phyloP scores from a whole-genome alignment of 2,888 invertebrate genomes.

The Eristalis pertinax region DNA sequence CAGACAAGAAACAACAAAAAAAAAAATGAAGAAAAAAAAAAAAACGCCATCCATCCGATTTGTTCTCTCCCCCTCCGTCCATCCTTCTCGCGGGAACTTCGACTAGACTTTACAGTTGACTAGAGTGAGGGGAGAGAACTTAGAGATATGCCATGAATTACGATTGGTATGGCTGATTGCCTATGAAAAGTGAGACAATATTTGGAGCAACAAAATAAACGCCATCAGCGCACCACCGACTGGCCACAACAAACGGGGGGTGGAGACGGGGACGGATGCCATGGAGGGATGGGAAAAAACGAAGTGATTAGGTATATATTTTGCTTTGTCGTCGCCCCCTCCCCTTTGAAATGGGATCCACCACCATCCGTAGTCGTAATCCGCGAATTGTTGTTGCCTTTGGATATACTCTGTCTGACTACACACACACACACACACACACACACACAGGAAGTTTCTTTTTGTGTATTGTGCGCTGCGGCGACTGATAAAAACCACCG shows the following conservation, averaged over 20 bases:
- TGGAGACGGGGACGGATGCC: too few species aligned
- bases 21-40: too few species aligned
- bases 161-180: conserved; percentile 58
- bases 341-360: background rate
- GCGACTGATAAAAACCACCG: conserved; percentile 25
- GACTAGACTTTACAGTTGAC: conserved; percentile 6
- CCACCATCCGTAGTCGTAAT: background rate
- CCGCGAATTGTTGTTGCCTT: background rate
- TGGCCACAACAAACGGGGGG: background rate
- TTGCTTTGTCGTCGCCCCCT: background rate
- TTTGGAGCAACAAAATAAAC: conserved; percentile 36
- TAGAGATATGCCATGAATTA: conserved; percentile 46
- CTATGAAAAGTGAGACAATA: conserved; percentile 45
- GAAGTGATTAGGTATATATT: background rate
- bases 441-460: background rate
- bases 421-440: background rate
- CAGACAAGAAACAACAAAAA: background rate
- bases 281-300: background rate
- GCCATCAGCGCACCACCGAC: background rate
- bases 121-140: background rate
- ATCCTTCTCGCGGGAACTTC: background rate
- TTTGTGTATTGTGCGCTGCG: background rate
- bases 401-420: background rate
- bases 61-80: background rate
- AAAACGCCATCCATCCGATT: background rate